Evolutionary conservation across 2,888 invertebrate genomes (phyloP).

Genomic region (Strigamia transsilvanica): DNA sequence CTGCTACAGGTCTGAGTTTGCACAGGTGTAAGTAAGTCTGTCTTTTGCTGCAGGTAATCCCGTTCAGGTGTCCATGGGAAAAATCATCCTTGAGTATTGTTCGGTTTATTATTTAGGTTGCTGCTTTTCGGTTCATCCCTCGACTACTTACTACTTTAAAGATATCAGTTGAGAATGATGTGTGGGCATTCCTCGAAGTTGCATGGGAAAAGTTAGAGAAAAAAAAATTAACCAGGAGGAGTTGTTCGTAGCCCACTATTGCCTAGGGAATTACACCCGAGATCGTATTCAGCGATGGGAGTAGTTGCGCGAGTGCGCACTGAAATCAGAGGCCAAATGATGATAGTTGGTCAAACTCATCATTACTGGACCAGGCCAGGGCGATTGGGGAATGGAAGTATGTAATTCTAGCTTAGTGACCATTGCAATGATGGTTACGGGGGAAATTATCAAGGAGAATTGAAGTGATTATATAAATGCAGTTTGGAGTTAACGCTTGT

Average conservation of each 20-base stretch:
- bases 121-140: not conserved
- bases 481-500: not conserved
- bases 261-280: conserved; percentile 5
- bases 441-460: not conserved
- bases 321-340: conserved; percentile 27
- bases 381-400: conserved; percentile 22
- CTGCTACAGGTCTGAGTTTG: not conserved
- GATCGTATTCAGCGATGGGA: conserved; percentile 6
- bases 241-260: not conserved
- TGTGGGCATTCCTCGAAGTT: not conserved
- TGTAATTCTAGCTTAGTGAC: conserved; percentile 24
- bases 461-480: not conserved
- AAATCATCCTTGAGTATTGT: not conserved
- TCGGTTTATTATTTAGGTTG: conserved; percentile 13
- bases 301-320: conserved; percentile 2
- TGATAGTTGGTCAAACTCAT: conserved; percentile 22
- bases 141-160: not conserved
- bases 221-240: not conserved
- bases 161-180: conserved; percentile 11
- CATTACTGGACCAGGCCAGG: conserved; percentile 7
- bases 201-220: not conserved
- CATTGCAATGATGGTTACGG: conserved; percentile 10
- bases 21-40: not conserved
- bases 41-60: not conserved
- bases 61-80: not conserved